A percentile compares a stretch with the other conserved stretches of the same genome.
Evolutionary conservation across 2,113 vertebrate genomes (phyloP).

Genomic region (Furnarius figulus): DNA sequence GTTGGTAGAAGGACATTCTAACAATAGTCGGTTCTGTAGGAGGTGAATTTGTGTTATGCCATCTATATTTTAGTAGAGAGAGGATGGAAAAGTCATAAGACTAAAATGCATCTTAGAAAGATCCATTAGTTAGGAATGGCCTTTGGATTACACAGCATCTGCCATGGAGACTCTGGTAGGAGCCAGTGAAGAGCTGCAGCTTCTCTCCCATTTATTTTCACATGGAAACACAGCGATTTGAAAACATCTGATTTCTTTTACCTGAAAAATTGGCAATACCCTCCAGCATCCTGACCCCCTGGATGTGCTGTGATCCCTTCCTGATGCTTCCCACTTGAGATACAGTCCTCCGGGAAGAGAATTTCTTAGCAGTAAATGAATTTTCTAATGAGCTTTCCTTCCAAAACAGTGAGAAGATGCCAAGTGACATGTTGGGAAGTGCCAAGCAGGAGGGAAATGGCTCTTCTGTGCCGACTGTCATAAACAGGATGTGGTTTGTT

Average conservation of each 20-base stretch:
- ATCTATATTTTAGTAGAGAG: conserved; percentile 54
- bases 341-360: neutral
- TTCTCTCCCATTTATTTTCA: conserved; percentile 13
- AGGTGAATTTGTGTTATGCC: conserved; percentile 44
- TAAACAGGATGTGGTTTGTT: conserved; percentile 2
- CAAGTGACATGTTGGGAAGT: conserved; percentile 10
- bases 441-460: conserved; percentile 37
- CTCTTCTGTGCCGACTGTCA: neutral
- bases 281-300: neutral
- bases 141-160: conserved; percentile 31
- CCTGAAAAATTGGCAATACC: neutral
- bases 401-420: neutral
- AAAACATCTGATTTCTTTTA: neutral
- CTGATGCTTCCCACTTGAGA: neutral
- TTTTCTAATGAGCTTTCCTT: conserved; percentile 13
- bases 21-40: conserved; percentile 34
- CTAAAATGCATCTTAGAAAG: conserved; percentile 20
- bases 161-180: neutral
- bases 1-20: conserved; percentile 48
- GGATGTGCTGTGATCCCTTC: neutral
- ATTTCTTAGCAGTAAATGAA: conserved; percentile 2
- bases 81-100: conserved; percentile 6
- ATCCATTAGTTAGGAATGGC: conserved; percentile 37
- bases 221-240: neutral
- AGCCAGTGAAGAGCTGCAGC: neutral